Evolutionary conservation across 2,113 vertebrate genomes (phyloP).

Genomic region (Erythrolamprus reginae): DNA sequence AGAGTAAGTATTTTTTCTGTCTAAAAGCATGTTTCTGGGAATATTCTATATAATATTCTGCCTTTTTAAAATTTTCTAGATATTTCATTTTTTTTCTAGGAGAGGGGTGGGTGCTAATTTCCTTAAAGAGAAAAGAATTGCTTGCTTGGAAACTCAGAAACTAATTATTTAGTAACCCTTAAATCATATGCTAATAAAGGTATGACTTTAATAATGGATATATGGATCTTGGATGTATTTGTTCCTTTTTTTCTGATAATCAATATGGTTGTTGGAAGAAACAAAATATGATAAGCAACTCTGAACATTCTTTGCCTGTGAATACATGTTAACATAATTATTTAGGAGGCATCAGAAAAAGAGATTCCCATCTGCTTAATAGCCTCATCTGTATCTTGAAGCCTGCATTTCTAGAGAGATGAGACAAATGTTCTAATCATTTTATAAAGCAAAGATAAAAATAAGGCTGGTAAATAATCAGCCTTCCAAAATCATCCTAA

Average conservation of each 20-base stretch:
- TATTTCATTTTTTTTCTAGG: too few species aligned
- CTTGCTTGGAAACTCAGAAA: background rate
- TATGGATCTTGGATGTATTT: background rate
- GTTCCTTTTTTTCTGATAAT: background rate
- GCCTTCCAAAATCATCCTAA: background rate
- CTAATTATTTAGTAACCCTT: background rate
- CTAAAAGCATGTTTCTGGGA: too few species aligned
- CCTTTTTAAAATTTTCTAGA: too few species aligned
- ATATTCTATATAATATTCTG: too few species aligned
- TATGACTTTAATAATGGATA: too few species aligned
- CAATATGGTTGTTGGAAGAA: background rate
- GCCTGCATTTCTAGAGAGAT: slow-evolving; percentile 4
- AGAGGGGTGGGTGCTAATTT: too few species aligned
- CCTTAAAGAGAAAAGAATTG: background rate
- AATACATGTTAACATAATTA: background rate
- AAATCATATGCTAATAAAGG: background rate
- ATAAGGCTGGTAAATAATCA: background rate
- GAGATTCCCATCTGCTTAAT: background rate
- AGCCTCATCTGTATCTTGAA: slow-evolving; percentile 3
- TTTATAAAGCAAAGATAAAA: background rate
- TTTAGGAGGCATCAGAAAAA: background rate
- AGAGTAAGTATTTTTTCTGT: too few species aligned
- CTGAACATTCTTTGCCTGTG: background rate
- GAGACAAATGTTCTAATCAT: background rate
- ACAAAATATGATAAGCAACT: background rate